Conservation (phyloP, 2,113 vertebrate genomes). For the Myiagra hebetior region DNA sequence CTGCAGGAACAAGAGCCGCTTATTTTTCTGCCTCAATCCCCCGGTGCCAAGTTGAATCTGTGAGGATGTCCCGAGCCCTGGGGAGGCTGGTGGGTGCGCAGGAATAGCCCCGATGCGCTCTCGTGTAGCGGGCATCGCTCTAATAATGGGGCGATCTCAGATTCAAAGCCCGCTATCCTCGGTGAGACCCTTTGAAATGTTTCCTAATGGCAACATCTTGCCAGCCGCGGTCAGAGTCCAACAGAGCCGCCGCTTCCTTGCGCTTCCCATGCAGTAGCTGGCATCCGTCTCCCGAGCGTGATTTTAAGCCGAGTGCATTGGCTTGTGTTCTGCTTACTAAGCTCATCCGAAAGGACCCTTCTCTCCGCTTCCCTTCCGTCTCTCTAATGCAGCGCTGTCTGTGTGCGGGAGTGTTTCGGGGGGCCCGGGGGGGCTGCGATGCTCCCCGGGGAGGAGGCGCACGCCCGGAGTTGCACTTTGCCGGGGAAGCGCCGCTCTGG, state of each 20-base stretch:
- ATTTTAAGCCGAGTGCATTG: background rate
- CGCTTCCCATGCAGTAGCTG: constrained; percentile 28
- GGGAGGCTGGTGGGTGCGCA: background rate
- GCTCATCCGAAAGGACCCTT: background rate
- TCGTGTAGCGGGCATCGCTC: background rate
- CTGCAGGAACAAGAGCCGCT: background rate
- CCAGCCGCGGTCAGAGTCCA: background rate
- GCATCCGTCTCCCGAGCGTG: background rate
- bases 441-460: background rate
- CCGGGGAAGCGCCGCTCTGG: background rate
- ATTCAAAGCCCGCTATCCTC: background rate
- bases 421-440: background rate
- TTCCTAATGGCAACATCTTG: background rate
- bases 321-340: constrained; percentile 42
- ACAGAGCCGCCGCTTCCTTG: background rate
- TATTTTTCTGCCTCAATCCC: background rate
- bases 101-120: background rate
- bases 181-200: background rate
- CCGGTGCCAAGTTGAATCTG: background rate
- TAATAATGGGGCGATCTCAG: background rate
- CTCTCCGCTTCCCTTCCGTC: background rate
- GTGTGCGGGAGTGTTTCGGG: background rate
- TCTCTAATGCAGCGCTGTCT: background rate
- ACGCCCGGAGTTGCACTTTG: background rate
- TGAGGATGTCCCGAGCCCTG: background rate